Base-by-base conservation (phyloP, 2,797 vertebrate species). In the Crenuchus spilurus region DNA sequence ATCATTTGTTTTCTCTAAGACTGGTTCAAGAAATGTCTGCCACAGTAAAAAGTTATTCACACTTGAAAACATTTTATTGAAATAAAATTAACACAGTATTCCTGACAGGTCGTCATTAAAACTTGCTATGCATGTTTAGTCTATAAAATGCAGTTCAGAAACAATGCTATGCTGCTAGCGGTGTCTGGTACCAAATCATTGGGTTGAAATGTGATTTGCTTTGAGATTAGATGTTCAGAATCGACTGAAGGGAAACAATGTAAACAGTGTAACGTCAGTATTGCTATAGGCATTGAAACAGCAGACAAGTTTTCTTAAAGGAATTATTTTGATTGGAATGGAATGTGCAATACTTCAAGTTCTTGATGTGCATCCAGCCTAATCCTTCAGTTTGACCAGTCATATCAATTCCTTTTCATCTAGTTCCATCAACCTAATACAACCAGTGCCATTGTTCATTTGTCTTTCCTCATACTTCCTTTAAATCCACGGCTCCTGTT, bases 31-130 rank as follows among this genome's bases (percentile, higher is more conserved):
- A 55, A 55, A 54, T n/a, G n/a, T n/a, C n/a, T n/a, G n/a, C 33
- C 24, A 58, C 11, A 1, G n/a, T n/a, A n/a, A 24, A 14, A 2
- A 44, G 26, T 54, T 20, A 0, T 49, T n/a, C 6, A 26, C 10
- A 18, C 22, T 33, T 60, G 30, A 13, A 8, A 58, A 42, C 18
- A 42, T 68, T 75, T 68, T 75, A 68, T 26, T 68, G 49, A 14
- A 74, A 66, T 39, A 58, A 68, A 51, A n/a, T 51, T 6, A 67
- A 13, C 72, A 67, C 72, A 42, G 30, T 66, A 28, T 61, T 11
- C 41, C 37, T 46, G 41, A 60, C 33, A 68, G 42, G 13, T 57
- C 20, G 31, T 44, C 37, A 61, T 64, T 44, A 64, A 64, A 64
- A 44, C 14, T 64, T 2, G 41, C 41, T 64, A 64, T 44, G 61